Base-by-base conservation (phyloP, 2,113 vertebrate genomes). In the Rhagologus leucostigma region DNA sequence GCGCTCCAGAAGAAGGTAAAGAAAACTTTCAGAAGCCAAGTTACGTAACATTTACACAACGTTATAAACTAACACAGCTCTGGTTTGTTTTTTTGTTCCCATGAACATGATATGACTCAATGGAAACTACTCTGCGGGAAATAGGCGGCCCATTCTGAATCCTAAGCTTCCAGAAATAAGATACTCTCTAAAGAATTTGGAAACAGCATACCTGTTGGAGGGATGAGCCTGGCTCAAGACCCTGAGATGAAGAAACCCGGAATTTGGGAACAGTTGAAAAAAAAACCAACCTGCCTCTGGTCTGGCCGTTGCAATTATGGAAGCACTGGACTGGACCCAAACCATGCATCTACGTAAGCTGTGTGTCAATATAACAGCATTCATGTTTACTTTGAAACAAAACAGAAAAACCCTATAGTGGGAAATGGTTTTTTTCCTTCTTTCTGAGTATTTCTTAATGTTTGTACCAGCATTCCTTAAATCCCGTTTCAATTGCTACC, bases 61-160 rank as follows among this genome's bases (percentile, higher is more conserved):
- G 50, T 89, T 93, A 93, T 96, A 93, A 96, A 92, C 88, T 68
- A 92, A 86, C 92, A 87, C 26, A 42, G 90, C 32, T 60, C 83
- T 53, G 64, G 88, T 92, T 91, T 96, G 95, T 52, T 96, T 89
- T 97, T 87, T 91, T 78, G 85, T 96, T 96, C 95, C 95, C 92
- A 90, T 84, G 96, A 95, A 94, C 76, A 75, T 94, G 95, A 90
- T 84, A 92, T 94, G 93, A 97, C 88, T 95, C 68, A 95, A 95
- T 95, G 92, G 95, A 96, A 96, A 92, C 90, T 81, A 57, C 79
- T 80, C 87, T 7, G 85, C 5, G 1, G 92, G 82, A 96, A 97
- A 86, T 2, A 78, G 60, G 86, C 4, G 0, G 90, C 76, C 41
- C 71, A 57, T 78, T 92, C 87, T 47, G 71, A 86, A 90, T 68